Evolutionary conservation across 2,888 invertebrate species (phyloP).

Genomic region (Eristalis pertinax): DNA sequence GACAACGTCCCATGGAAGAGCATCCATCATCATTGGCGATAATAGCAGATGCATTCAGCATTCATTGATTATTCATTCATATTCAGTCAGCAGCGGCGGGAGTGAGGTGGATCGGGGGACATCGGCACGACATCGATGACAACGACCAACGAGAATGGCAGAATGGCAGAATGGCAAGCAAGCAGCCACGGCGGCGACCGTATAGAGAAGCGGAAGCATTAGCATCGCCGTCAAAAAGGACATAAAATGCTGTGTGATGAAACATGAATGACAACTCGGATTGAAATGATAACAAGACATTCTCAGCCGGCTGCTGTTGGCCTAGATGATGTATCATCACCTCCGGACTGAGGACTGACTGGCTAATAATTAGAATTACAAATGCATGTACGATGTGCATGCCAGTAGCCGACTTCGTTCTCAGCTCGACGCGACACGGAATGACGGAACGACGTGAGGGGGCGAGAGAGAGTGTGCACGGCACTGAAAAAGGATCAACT

Average conservation of each 20-base stretch:
- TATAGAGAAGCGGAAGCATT: neutral
- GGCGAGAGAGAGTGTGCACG: too few species aligned
- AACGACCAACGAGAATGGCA: neutral
- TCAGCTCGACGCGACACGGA: neutral
- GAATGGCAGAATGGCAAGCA: neutral
- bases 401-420: neutral
- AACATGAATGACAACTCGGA: slow-evolving; percentile 51
- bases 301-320: slow-evolving; percentile 31
- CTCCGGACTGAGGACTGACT: neutral
- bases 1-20: slow-evolving; percentile 7
- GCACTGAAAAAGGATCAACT: neutral
- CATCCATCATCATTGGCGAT: slow-evolving; percentile 53
- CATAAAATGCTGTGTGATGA: slow-evolving; percentile 30
- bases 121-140: slow-evolving; percentile 21
- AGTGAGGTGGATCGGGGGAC: neutral
- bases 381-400: neutral
- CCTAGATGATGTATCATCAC: neutral
- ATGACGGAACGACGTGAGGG: neutral
- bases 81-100: slow-evolving; percentile 18
- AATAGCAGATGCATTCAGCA: slow-evolving; percentile 55
- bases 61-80: slow-evolving; percentile 61
- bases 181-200: neutral
- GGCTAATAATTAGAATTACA: neutral
- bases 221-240: slow-evolving; percentile 8
- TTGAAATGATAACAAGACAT: slow-evolving; percentile 59